phyloP scores from a whole-genome alignment of 2,797 vertebrate species.

The Heliangelus exortis region DNA sequence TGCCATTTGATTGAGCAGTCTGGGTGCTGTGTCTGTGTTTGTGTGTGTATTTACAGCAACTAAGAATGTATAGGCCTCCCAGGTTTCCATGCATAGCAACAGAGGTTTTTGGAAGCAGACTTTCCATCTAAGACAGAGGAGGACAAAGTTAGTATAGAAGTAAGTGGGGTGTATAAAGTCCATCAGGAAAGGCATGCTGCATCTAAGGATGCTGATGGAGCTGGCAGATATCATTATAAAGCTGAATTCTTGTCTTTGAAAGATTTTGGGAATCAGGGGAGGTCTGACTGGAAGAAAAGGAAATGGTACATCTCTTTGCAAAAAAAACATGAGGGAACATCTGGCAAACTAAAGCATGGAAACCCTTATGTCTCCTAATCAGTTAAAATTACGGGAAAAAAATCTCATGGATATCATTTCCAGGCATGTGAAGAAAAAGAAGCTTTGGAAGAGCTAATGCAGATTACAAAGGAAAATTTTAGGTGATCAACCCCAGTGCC shows the following conservation, averaged over 20 bases:
- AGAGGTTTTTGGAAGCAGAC: background rate
- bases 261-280: background rate
- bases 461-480: background rate
- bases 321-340: background rate
- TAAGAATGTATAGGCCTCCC: background rate
- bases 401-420: background rate
- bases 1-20: constrained; percentile 46
- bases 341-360: background rate
- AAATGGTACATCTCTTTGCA: background rate
- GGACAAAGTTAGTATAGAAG: background rate
- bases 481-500: background rate
- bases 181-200: background rate
- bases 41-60: background rate
- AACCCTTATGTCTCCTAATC: background rate
- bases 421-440: background rate
- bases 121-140: background rate
- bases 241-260: background rate
- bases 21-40: constrained; percentile 25
- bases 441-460: background rate
- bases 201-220: background rate
- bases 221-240: background rate
- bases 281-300: background rate
- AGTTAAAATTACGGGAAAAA: background rate
- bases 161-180: background rate
- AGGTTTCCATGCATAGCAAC: background rate